Conservation (phyloP, 2,113 vertebrate genomes). For the Nicator chloris region DNA sequence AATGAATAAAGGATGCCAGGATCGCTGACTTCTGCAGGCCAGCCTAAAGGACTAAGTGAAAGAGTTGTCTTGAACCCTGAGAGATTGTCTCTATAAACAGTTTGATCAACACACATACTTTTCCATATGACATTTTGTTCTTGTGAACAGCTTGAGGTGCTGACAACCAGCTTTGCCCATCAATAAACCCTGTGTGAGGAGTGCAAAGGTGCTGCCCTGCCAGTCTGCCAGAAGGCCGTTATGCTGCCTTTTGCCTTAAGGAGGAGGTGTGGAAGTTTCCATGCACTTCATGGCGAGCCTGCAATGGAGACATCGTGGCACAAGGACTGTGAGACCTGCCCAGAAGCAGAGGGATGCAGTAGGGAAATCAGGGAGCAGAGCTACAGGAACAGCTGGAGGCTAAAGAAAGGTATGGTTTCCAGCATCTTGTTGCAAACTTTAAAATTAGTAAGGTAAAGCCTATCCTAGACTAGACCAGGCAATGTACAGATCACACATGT, state of each 20-base stretch:
- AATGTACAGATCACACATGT: not conserved
- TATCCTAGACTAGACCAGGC: not conserved
- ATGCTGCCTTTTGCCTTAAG: not conserved
- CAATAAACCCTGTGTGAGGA: not conserved
- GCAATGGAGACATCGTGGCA: accelerated
- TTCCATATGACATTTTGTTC: not conserved
- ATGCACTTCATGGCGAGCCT: not conserved
- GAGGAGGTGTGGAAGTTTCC: not conserved
- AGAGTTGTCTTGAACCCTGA: not conserved
- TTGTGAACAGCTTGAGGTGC: not conserved
- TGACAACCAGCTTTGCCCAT: not conserved
- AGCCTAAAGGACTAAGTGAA: not conserved
- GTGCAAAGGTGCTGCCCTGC: not conserved
- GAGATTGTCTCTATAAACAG: not conserved
- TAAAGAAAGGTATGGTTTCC: not conserved
- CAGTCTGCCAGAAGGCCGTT: not conserved
- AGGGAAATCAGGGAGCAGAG: not conserved
- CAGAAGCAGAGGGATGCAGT: not conserved
- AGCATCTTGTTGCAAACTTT: not conserved
- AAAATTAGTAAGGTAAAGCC: not conserved
- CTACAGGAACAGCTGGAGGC: not conserved
- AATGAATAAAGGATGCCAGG: not conserved
- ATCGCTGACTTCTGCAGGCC: not conserved
- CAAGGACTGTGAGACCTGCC: not conserved
- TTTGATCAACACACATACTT: not conserved